A percentile compares a stretch with the other conserved stretches of the same genome.
These are phyloP conservation scores for Cotesia glomerata DNA, from an alignment of 1,140 invertebrate species.

Conservation along the genomic window DNA sequence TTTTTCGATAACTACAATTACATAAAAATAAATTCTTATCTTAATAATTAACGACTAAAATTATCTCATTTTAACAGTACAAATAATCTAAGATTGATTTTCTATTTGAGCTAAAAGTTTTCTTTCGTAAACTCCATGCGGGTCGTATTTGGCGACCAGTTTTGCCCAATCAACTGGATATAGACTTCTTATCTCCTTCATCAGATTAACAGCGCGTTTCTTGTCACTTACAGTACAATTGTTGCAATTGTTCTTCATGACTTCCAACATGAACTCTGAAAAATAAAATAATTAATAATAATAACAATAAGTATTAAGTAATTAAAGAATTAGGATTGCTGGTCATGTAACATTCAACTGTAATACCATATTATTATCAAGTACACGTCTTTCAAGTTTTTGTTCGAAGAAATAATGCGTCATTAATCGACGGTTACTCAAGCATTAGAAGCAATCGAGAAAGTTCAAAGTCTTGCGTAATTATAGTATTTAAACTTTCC, in stretches of 20 bases:
- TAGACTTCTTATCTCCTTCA: conserved; percentile 51
- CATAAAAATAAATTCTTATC: not conserved
- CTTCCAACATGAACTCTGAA: too few relatives aligned
- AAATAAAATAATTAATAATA: not conserved
- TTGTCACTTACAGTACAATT: conserved; percentile 61
- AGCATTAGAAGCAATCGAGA: not conserved
- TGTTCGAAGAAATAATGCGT: not conserved
- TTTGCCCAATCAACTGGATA: conserved; percentile 53
- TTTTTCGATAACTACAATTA: not conserved
- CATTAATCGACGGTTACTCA: not conserved
- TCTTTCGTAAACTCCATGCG: conserved; percentile 55
- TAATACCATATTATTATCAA: conserved; percentile 10
- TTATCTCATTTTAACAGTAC: not conserved
- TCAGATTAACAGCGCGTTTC: conserved; percentile 53
- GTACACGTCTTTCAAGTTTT: not conserved
- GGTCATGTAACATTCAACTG: conserved; percentile 7
- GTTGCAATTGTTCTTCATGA: conserved; percentile 43
- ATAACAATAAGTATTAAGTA: not conserved
- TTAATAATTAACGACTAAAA: not conserved
- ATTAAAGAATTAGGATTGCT: not conserved
- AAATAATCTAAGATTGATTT: not conserved
- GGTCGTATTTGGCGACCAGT: conserved; percentile 57
- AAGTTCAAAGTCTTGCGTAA: not conserved
- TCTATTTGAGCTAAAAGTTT: too few relatives aligned
- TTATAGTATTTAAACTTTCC: not conserved